Base-by-base conservation (phyloP, 2,888 invertebrate species). In the Sinodicranocentrus sp. region DNA sequence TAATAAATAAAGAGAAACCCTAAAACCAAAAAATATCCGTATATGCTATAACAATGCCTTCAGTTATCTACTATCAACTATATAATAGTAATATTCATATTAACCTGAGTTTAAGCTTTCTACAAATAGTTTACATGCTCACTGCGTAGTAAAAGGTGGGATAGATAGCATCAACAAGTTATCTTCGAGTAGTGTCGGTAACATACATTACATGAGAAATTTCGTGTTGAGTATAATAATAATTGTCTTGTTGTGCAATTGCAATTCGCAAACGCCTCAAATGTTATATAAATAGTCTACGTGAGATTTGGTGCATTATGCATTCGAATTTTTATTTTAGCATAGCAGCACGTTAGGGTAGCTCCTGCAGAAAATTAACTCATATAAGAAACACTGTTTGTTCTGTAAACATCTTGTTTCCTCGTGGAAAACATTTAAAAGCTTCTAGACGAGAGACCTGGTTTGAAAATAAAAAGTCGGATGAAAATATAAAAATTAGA, bases 211-310 rank as follows among this genome's bases (percentile, higher is more conserved):
- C 25, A 23, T 57, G 21, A 23, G 19, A 54, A 21, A 5, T 54
- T 54, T 48, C n/a, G 13, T 48, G 48, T 15, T n/a, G 2, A n/a
- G 10, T 5, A n/a, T 10, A n/a, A 48, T 48, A 48, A 15, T n/a
- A 48, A 48, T 48, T 48, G 48, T 48, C 10, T 33, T 54, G 23
- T 54, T 54, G 25, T 57, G 57, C 57, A 57, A 57, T 25, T 48
- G 48, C 48, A 48, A 39, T n/a, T 2, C n/a, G 48, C n/a, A n/a
- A n/a, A n/a, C 33, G 33, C 33, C n/a, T n/a, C n/a, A n/a, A n/a
- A n/a, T n/a, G 33, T 33, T 33, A 33, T n/a, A n/a, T 33, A 33
- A 33, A 33, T 33, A 33, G 33, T 10, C 33, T 33, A 10, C 3
- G 33, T 33, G 33, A 33, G 33, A 3, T 6, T 33, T 33, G 10